Conservation (phyloP, 2,113 vertebrate genomes). For the Sinocyclocheilus anshuiensis region DNA sequence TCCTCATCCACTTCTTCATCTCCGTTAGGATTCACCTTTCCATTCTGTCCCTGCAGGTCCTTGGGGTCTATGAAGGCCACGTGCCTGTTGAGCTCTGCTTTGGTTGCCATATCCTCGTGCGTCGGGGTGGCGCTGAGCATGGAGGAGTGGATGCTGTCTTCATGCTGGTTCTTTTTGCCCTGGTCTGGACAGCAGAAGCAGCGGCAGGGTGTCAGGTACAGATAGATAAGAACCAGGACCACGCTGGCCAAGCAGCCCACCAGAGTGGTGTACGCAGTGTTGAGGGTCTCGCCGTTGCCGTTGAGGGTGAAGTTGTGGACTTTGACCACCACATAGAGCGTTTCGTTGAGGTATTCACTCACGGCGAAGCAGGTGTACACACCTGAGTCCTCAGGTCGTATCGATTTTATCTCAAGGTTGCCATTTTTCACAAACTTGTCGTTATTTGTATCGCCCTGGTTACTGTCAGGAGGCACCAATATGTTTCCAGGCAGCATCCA, state of each 20-base stretch:
- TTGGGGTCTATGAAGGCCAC: slow-evolving; percentile 84
- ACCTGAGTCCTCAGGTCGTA: slow-evolving; percentile 83
- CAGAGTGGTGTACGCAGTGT: slow-evolving; percentile 96
- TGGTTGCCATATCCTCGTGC: slow-evolving; percentile 78
- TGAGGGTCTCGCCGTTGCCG: slow-evolving; percentile 83
- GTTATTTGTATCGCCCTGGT: slow-evolving; percentile 68
- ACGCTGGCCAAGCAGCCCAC: slow-evolving; percentile 95
- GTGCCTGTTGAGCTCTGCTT: slow-evolving; percentile 77
- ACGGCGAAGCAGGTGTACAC: slow-evolving; percentile 88
- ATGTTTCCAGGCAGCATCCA: slow-evolving; percentile 85
- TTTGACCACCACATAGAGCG: slow-evolving; percentile 88
- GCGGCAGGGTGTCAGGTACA: slow-evolving; percentile 94
- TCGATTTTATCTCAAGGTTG: slow-evolving; percentile 76
- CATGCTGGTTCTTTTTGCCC: slow-evolving; percentile 79
- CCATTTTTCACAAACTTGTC: slow-evolving; percentile 60
- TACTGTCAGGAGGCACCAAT: slow-evolving; percentile 70
- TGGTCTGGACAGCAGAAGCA: slow-evolving; percentile 86
- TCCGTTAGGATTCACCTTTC: slow-evolving; percentile 83
- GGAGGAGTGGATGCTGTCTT: slow-evolving; percentile 94
- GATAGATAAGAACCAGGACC: slow-evolving; percentile 93
- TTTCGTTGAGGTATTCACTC: slow-evolving; percentile 88
- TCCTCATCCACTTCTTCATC: slow-evolving; percentile 74
- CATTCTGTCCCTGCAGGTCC: slow-evolving; percentile 84
- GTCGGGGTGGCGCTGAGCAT: slow-evolving; percentile 92
- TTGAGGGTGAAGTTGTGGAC: slow-evolving; percentile 90